phyloP scores from a whole-genome alignment of 2,797 vertebrate species.

The Hypotaenidia okinawae region DNA sequence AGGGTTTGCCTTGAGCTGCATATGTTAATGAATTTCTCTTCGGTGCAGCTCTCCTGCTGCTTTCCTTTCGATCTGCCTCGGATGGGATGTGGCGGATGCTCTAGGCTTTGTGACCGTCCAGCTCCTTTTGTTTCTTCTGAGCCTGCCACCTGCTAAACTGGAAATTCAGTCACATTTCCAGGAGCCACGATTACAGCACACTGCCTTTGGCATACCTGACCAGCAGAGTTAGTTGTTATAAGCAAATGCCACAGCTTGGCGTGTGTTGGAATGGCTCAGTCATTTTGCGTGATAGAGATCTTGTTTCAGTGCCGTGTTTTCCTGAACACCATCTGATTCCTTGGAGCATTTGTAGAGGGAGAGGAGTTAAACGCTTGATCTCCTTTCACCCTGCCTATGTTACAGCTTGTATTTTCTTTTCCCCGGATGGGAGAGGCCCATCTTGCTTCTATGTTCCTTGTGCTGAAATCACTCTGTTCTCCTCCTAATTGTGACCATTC shows the following conservation, averaged over 20 bases:
- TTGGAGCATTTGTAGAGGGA: background rate
- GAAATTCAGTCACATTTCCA: background rate
- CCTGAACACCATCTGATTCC: background rate
- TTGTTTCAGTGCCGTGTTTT: background rate
- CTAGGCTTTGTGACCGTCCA: background rate
- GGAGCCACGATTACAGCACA: background rate
- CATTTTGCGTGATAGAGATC: background rate
- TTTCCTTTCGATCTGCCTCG: background rate
- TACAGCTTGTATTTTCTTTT: background rate
- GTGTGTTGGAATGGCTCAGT: background rate
- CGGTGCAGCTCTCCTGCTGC: rapidly evolving
- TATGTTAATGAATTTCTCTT: background rate
- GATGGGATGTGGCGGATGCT: background rate
- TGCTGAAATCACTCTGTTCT: background rate
- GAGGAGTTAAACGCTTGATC: background rate
- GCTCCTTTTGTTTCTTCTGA: background rate
- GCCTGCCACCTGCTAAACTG: background rate
- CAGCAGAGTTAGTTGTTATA: background rate
- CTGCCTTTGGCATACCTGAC: background rate
- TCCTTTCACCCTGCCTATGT: background rate
- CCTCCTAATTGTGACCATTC: background rate
- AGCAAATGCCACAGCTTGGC: background rate
- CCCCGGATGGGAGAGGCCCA: no score
- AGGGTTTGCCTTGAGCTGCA: background rate
- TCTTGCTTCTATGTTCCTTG: background rate